A percentile compares a stretch with the other conserved stretches of the same genome.
phyloP scores from a whole-genome alignment of 1,140 invertebrate species.

The Tribolium madens region DNA sequence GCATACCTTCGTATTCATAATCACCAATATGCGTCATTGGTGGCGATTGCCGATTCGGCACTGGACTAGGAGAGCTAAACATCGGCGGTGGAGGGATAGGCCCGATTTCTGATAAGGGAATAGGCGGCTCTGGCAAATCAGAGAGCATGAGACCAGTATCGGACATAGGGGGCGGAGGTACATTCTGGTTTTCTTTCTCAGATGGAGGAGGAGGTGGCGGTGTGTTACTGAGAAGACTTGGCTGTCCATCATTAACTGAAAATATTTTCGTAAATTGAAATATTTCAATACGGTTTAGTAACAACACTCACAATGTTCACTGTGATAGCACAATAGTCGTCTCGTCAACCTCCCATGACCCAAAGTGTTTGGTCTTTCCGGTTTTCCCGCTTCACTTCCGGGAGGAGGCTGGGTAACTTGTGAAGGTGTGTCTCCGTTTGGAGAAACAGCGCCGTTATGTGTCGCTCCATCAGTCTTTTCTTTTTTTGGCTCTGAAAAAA shows the following conservation, averaged over 20 bases:
- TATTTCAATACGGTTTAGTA: neutral
- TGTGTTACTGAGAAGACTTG: constrained; percentile 69
- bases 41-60: constrained; percentile 68
- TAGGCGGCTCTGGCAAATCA: constrained; percentile 90
- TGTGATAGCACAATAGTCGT: constrained; percentile 79
- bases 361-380: constrained; percentile 80
- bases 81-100: constrained; percentile 95
- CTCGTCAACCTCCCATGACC: constrained; percentile 78
- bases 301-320: constrained; percentile 74
- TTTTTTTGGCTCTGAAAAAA: constrained; percentile 88
- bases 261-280: constrained; percentile 36
- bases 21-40: constrained; percentile 66
- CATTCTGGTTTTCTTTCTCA: constrained; percentile 63
- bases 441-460: constrained; percentile 74
- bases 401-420: constrained; percentile 63
- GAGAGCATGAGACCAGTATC: constrained; percentile 76
- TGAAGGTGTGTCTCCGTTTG: constrained; percentile 69
- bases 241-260: constrained; percentile 70
- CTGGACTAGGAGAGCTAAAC: constrained; percentile 91
- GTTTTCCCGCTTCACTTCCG: constrained; percentile 68
- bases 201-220: constrained; percentile 69
- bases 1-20: constrained; percentile 77
- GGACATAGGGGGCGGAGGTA: constrained; percentile 58
- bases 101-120: constrained; percentile 91
- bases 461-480: constrained; percentile 86